Evolutionary conservation across 2,113 vertebrate species (phyloP).

Genomic region (Malaclemys terrapin): DNA sequence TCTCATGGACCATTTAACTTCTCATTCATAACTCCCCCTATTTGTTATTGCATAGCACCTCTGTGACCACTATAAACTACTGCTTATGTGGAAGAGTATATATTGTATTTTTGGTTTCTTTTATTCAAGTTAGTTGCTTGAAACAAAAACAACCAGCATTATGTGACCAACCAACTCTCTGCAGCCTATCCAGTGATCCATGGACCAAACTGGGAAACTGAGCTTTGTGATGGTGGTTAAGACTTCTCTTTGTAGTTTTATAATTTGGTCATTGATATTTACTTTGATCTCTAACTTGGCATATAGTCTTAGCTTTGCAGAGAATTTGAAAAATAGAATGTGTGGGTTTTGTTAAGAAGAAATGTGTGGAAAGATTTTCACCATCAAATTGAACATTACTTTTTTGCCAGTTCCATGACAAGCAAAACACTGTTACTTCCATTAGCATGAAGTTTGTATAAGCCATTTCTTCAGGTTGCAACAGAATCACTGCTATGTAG

Average conservation of each 20-base stretch:
- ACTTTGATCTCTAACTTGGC: neutral
- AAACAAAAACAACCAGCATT: neutral
- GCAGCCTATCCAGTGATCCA: neutral
- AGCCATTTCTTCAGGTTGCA: neutral
- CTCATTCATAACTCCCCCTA: neutral
- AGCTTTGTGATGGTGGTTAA: neutral
- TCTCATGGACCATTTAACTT: neutral
- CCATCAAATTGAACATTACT: neutral
- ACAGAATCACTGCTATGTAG: neutral
- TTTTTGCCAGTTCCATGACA: neutral
- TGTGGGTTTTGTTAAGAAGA: neutral
- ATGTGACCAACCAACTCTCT: neutral
- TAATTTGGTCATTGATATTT: rapidly evolving
- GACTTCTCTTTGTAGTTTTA: neutral
- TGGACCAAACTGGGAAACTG: neutral
- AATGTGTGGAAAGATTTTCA: neutral
- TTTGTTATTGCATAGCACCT: neutral
- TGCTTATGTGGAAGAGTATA: neutral
- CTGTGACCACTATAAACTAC: neutral
- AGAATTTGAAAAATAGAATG: neutral
- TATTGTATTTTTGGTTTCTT: neutral
- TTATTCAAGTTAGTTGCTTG: neutral
- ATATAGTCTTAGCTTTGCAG: neutral
- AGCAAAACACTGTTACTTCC: neutral
- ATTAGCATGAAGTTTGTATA: neutral